Base-by-base conservation (phyloP, 2,797 vertebrate species). In the Psittacula echo region DNA sequence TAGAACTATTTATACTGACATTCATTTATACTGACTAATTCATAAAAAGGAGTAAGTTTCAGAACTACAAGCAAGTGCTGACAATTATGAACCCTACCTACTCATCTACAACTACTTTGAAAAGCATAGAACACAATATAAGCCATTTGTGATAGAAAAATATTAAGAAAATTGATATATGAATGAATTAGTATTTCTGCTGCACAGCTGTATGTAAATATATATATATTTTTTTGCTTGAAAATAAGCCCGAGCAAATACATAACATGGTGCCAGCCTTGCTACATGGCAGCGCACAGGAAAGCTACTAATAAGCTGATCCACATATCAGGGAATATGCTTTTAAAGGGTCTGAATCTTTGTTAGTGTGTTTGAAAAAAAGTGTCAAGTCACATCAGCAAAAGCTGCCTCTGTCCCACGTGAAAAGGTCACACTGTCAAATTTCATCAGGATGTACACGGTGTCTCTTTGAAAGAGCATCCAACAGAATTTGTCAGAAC, bases 371-470 rank as follows among this genome's bases (percentile, higher is more conserved):
- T 76, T 85, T 71, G 68, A 95, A 96, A 76, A 76, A 87, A 95
- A 65, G 75, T 48, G 79, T 91, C 94, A 93, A 76, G 71, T 71
- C 88, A 75, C 48, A 95, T 93, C 85, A 96, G 60, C 64, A 82
- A 81, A 88, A 76, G 39, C 17, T 91, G 32, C 56, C 24, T 88
- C 44, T 77, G 64, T 79, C 85, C 91, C 34, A 27, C 54, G 91
- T 2, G 56, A 82, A 94, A 97, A 94, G 91, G 85, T 90, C 88
- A 89, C 44, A 71, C 87, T 94, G 91, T 94, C 96, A 95, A 71
- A 77, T 93, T 94, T 82, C 80, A 94, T 96, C 87, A 79, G 47
- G n/a, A 90, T 2, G 10, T 82, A 92, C 51, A 62, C 11, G 39
- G n/a, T 9, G 22, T 88, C 50, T 93, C 72, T 82, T 42, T 93